These are phyloP conservation scores for Drosophila cracens DNA, from an alignment of 2,888 invertebrate genomes.

Conservation along the genomic window DNA sequence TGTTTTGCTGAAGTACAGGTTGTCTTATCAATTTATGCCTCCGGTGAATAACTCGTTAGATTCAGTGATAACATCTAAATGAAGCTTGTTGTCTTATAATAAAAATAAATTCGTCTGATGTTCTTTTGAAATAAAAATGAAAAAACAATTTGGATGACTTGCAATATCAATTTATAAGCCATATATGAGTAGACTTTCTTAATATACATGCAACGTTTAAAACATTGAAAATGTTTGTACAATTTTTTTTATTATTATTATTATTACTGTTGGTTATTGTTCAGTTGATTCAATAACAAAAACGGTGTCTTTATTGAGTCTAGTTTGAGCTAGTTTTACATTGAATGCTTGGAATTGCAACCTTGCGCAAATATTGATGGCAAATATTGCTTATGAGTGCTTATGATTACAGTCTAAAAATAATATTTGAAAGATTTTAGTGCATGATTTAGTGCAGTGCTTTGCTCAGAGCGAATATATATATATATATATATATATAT, in stretches of 20 bases:
- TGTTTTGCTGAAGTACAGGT: neutral
- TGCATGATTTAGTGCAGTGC: neutral
- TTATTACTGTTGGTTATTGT: neutral
- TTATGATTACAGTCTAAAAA: neutral
- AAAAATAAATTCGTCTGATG: too few relatives aligned
- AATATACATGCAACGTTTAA: too few relatives aligned
- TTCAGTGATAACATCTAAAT: neutral
- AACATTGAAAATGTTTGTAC: neutral
- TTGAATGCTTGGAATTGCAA: constrained; percentile 9
- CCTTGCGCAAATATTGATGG: constrained; percentile 5
- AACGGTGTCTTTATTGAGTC: constrained; percentile 48
- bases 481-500: neutral
- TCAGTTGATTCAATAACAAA: constrained; percentile 3
- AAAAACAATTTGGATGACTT: neutral
- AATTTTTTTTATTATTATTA: neutral
- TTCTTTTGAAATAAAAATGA: neutral
- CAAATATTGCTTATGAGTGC: constrained; percentile 1
- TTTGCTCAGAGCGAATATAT: neutral
- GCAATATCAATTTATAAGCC: neutral
- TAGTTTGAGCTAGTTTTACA: constrained; percentile 44
- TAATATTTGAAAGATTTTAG: neutral
- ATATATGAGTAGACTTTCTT: neutral
- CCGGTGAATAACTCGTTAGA: neutral
- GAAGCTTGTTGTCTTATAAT: neutral
- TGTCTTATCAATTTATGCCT: neutral